Evolutionary conservation across 2,113 vertebrate genomes (phyloP).

Genomic region (Aphyosemion australe): DNA sequence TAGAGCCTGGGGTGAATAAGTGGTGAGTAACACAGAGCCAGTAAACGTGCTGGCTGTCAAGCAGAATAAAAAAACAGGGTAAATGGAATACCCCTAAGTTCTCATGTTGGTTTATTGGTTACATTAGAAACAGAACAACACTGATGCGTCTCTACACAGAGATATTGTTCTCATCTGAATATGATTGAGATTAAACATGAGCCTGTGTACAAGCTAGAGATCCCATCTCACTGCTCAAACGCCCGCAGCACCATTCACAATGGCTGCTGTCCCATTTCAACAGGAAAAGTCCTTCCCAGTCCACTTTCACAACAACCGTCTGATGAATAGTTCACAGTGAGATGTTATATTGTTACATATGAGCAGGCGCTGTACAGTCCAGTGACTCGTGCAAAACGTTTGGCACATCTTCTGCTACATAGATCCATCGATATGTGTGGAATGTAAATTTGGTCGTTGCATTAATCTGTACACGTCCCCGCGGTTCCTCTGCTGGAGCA

Average conservation of each 20-base stretch:
- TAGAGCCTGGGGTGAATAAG: constrained; percentile 34
- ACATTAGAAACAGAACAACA: constrained; percentile 81
- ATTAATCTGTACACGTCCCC: constrained; percentile 51
- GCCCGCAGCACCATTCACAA: constrained; percentile 53
- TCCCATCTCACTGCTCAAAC: constrained; percentile 53
- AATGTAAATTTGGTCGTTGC: constrained; percentile 71
- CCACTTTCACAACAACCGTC: constrained; percentile 27
- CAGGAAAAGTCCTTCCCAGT: constrained; percentile 26
- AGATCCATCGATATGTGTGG: constrained; percentile 70
- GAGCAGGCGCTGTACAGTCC: constrained; percentile 61
- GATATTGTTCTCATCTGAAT: constrained; percentile 68
- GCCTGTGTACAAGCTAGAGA: constrained; percentile 49
- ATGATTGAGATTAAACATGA: constrained; percentile 55
- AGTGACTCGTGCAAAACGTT: constrained; percentile 67
- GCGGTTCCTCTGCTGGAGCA: constrained; percentile 46
- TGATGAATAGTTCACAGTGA: constrained; percentile 56
- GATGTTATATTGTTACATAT: constrained; percentile 57
- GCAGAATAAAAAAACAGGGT: constrained; percentile 9
- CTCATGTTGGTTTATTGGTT: constrained; percentile 80
- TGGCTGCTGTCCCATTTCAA: constrained; percentile 42
- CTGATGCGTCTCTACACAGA: constrained; percentile 70
- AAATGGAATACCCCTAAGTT: constrained; percentile 49
- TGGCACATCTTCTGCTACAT: constrained; percentile 78
- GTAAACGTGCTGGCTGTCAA: neutral
- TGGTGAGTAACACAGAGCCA: constrained; percentile 6